Evolutionary conservation across 2,113 vertebrate species (phyloP).

Genomic region (Ammospiza caudacuta): DNA sequence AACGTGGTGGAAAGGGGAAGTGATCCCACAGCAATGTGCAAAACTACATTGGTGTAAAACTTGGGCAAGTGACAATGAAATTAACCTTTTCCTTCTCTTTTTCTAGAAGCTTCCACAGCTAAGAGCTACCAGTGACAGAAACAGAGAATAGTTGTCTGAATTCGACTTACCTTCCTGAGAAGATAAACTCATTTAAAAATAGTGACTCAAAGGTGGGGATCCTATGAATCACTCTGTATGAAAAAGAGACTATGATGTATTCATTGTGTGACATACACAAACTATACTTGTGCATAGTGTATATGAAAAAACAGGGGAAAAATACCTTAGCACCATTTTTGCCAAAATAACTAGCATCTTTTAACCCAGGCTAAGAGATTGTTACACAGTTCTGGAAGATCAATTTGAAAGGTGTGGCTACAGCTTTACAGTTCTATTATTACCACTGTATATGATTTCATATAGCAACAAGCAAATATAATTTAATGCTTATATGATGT

Average conservation of each 20-base stretch:
- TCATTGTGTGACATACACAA: not conserved
- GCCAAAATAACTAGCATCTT: not conserved
- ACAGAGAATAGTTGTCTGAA: not conserved
- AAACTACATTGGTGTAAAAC: not conserved
- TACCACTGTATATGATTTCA: not conserved
- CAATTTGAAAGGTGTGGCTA: not conserved
- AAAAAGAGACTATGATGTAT: not conserved
- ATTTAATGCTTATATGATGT: not conserved
- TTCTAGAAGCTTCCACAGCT: not conserved
- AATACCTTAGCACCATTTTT: not conserved
- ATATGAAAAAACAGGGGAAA: not conserved
- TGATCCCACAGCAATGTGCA: not conserved
- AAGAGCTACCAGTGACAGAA: not conserved
- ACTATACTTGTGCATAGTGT: not conserved
- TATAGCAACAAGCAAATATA: not conserved
- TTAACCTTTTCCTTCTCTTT: not conserved
- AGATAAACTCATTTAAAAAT: not conserved
- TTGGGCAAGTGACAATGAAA: not conserved
- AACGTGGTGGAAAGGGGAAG: rapidly evolving
- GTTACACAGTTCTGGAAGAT: not conserved
- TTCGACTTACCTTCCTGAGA: not conserved
- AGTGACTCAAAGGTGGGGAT: not conserved
- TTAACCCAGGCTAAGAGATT: not conserved
- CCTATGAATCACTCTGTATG: not conserved
- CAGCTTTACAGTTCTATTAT: not conserved